Base-by-base conservation (phyloP, 92 coral and sea anemone species). In the Plumapathes pennacea region DNA sequence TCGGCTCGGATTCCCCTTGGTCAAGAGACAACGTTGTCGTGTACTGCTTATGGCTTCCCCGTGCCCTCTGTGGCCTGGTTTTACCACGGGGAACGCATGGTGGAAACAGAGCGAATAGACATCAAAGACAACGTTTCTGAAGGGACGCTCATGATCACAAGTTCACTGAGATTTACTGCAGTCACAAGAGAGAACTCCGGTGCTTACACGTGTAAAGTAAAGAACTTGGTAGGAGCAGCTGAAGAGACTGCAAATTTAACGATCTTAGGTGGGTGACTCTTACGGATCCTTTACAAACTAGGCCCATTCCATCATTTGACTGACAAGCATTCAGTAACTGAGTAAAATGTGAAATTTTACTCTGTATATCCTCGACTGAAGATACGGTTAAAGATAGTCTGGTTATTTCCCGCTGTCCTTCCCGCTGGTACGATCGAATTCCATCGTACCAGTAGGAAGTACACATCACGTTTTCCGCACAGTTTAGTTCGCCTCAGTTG, bases 1-100 rank as follows among this genome's bases (percentile, higher is more conserved):
- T 52, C 73, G 1, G 4, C 31, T 4, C 12, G 12, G 0, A 42
- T 39, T 25, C 25, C 52, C 5, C 34, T 61, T 38, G 56, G 52
- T 8, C 2, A n/a, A 32, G 32, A 36, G 20, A 67, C 59, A 6
- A 72, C 69, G 0, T 58, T 85, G 3, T 61, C 54, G 19, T 85
- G 91, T 15, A 32, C 45, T 3, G 71, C 61, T 3, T 57, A 81
- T n/a, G 91, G 82, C 9, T 85, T 43, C 25, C 91, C 86, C 0
- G 25, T 23, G 25, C 86, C 86, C 10, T 10, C 34, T 9, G 61
- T 78, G 29, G 21, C 42, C 4, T 85, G 91, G 91, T 58, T 12
- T 5, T 78, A 85, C 32, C 53, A 50, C 36, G 72, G 64, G 22
- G 46, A 40, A 12, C 4, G n/a, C 5, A 20, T 69, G 60, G 34